Conservation (phyloP, 2,888 invertebrate species). For the Blastobasis adustella region DNA sequence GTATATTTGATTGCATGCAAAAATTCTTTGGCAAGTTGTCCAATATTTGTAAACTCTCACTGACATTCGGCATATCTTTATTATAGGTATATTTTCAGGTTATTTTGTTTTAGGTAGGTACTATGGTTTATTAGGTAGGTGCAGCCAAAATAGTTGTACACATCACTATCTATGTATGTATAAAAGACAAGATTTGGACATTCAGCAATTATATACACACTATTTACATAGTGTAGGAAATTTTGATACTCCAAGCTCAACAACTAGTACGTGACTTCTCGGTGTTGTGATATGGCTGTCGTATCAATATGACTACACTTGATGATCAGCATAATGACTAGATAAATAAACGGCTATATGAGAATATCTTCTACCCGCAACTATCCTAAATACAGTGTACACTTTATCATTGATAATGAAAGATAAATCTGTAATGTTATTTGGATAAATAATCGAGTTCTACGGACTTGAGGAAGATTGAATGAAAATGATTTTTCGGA, state of each 20-base stretch:
- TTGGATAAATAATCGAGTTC: constrained; percentile 12
- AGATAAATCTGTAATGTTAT: not conserved
- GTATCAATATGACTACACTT: constrained; percentile 12
- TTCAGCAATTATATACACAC: no score
- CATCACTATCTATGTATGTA: no score
- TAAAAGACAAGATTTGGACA: no score
- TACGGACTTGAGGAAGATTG: constrained; percentile 9
- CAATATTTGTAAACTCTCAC: constrained; percentile 8
- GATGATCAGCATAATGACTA: constrained; percentile 12
- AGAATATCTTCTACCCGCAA: not conserved
- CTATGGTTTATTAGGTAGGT: no score
- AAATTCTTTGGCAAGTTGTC: not conserved
- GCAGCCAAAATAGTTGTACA: no score
- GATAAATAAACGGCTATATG: constrained; percentile 1
- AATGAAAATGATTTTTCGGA: constrained; percentile 8
- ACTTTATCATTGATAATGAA: not conserved
- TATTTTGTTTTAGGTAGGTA: no score
- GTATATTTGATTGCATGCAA: no score
- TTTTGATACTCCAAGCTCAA: no score
- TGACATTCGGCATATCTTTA: no score
- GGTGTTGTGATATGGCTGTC: constrained; percentile 40
- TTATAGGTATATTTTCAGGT: no score
- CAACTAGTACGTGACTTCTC: constrained; percentile 39
- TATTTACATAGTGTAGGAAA: no score
- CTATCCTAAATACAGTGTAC: not conserved